Base-by-base conservation (phyloP, 2,113 vertebrate species). In the Bufo bufo region DNA sequence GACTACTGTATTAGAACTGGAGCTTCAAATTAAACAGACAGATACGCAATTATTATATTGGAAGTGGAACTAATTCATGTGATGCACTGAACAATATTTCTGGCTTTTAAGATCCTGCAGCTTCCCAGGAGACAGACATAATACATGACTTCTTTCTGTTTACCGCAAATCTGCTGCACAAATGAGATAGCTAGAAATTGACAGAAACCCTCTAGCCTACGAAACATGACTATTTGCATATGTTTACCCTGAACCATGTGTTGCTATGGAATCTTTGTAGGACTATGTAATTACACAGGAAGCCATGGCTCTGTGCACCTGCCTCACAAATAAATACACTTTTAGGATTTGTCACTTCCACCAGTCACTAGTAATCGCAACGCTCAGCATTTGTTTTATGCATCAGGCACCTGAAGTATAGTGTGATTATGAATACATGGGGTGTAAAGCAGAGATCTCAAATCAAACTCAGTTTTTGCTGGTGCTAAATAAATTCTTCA, bases 271-370 rank as follows among this genome's bases (percentile, higher is more conserved):
- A 52, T 66, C 47, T 50, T 50, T 83, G 43, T 19, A 49, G 59
- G 47, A 65, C 17, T 49, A 82, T 82, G 59, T 82, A 65, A 65
- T 82, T 82, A 65, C 49, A 47, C 12, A 9, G 47, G 9, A 66
- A 82, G 81, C 45, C 33, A 69, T 63, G 43, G 49, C 80, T 23
- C 19, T 23, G 47, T 83, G 61, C 61, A 66, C 45, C 61, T 83
- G 63, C 61, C 19, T 50, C 81, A 52, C 61, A 83, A 83, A 83
- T 66, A 83, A 66, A 66, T 47, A 66, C 13, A 47, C 45, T 66
- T 66, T 66, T n/a, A 52, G 81, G 81, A 83, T 66, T 83, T 83
- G 81, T 66, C 63, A 19, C 47, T 66, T 66, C 61, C 61, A 83
- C 45, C 56, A 58, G 47, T 47, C 71, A 16, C 61, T 49, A 13